A percentile compares a stretch with the other conserved stretches of the same genome.
Conservation (phyloP, 1,140 invertebrate species). For the Drosophila lowei region DNA sequence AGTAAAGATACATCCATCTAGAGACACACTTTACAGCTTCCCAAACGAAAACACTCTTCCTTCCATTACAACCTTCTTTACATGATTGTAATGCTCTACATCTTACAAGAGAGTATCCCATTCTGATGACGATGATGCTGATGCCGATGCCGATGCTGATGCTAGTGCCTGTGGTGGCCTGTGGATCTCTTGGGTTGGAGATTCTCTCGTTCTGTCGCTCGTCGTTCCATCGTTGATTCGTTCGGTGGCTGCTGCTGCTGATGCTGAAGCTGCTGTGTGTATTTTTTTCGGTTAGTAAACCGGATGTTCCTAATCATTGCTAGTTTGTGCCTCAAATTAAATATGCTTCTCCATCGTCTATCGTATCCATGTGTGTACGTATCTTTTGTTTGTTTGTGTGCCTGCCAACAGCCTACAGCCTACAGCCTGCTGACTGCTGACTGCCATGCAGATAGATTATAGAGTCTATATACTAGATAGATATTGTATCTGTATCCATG, state of each 20-base stretch:
- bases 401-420: no score
- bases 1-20: no score
- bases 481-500: constrained; percentile 16
- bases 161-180: neutral
- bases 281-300: constrained; percentile 83
- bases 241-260: constrained; percentile 36
- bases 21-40: no score
- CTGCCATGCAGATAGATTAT: constrained; percentile 44
- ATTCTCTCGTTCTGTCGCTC: constrained; percentile 15
- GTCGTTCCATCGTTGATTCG: constrained; percentile 45
- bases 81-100: no score
- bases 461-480: constrained; percentile 40
- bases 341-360: constrained; percentile 61
- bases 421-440: neutral
- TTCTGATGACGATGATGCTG: no score
- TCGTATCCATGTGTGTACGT: constrained; percentile 43
- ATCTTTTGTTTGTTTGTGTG: constrained; percentile 69
- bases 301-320: constrained; percentile 83
- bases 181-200: constrained; percentile 5
- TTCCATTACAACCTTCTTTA: no score
- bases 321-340: constrained; percentile 83
- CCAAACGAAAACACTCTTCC: no score
- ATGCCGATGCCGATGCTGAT: no score
- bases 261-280: constrained; percentile 19
- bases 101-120: no score